phyloP scores from a whole-genome alignment of 2,888 invertebrate genomes.

The Cantharis lateralis region DNA sequence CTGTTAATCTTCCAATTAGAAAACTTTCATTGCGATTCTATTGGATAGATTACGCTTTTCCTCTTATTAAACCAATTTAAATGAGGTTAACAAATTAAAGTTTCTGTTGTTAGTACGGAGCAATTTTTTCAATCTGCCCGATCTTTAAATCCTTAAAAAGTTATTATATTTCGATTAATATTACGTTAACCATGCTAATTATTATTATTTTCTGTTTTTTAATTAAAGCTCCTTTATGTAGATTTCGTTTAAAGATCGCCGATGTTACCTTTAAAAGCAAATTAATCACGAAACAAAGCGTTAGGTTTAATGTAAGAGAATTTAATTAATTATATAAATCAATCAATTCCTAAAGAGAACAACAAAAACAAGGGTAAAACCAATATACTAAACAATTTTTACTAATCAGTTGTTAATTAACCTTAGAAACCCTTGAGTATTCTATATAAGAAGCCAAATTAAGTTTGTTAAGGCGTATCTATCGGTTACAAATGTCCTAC shows the following conservation, averaged over 20 bases:
- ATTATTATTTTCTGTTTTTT: not conserved
- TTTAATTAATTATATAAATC: conserved; percentile 39
- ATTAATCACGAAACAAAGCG: conserved; percentile 11
- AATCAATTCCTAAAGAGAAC: conserved; percentile 34
- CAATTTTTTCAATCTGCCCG: not conserved
- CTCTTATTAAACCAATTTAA: not conserved
- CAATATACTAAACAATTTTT: conserved; percentile 42
- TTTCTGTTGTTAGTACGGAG: not conserved
- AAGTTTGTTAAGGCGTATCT: conserved; percentile 41
- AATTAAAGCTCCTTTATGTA: not conserved
- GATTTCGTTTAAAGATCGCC: not conserved
- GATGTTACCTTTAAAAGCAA: not conserved
- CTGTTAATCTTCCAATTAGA: not conserved
- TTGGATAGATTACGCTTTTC: not conserved
- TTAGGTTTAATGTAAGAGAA: conserved; percentile 19
- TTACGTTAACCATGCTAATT: not conserved
- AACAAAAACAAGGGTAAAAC: conserved; percentile 41
- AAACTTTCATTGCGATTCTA: not conserved
- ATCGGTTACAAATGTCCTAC: conserved; percentile 40
- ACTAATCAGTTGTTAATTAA: conserved; percentile 49
- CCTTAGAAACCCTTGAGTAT: conserved; percentile 36
- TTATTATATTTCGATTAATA: not conserved
- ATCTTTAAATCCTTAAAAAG: not conserved
- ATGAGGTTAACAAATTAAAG: not conserved
- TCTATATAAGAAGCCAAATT: conserved; percentile 40